Percentiles rank a stretch among this genome's conserved stretches.
Evolutionary conservation across 2,113 vertebrate genomes (phyloP).

Genomic region (Nerophis ophidion): DNA sequence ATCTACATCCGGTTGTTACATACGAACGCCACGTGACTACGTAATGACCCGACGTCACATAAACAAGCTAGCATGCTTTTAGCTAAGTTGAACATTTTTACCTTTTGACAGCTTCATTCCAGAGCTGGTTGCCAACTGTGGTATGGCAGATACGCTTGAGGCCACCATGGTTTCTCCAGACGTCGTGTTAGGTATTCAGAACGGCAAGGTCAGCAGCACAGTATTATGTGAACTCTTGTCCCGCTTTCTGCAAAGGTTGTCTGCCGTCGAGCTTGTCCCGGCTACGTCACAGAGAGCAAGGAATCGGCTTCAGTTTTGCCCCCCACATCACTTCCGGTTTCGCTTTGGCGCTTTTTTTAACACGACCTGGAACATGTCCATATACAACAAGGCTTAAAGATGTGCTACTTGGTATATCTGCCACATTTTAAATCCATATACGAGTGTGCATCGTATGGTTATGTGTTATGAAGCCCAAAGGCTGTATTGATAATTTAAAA

Average conservation of each 20-base stretch:
- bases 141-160: conserved; percentile 14
- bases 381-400: neutral
- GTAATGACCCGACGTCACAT: too few species aligned
- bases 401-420: neutral
- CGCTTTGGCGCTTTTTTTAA: neutral
- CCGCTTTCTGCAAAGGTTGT: neutral
- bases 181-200: neutral
- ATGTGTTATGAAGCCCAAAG: neutral
- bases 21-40: neutral
- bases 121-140: conserved; percentile 20
- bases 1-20: neutral
- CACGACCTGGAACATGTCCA: too few species aligned
- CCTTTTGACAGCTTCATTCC: conserved; percentile 64
- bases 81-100: conserved; percentile 24
- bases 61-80: conserved; percentile 7
- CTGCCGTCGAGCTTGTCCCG: neutral
- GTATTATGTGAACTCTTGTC: conserved; percentile 21
- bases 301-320: accelerated
- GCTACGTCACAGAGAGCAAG: conserved; percentile 8
- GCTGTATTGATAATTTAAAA: neutral
- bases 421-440: neutral
- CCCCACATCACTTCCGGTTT: neutral
- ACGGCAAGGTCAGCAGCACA: conserved; percentile 51
- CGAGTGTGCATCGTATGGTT: too few species aligned
- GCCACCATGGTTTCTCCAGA: conserved; percentile 30